Evolutionary conservation across 2,113 vertebrate genomes (phyloP), one percentile per base, ranked within the genome.

Genomic region (Acrocephalus arundinaceus): DNA sequence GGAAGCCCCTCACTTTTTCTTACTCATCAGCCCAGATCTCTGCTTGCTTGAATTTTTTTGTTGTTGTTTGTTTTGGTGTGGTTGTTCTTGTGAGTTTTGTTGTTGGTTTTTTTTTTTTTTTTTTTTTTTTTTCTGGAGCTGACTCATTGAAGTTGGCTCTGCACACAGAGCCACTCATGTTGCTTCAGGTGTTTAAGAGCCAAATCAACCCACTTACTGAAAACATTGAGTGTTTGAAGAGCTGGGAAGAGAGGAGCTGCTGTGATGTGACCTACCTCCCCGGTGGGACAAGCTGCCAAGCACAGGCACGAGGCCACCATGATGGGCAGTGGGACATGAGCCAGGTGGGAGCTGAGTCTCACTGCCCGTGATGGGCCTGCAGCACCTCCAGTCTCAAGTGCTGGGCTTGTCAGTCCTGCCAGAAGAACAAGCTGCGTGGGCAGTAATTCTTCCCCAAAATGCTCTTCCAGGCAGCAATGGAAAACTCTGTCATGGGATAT

Each of bases 331-430:
- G 48, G 71, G 48, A 13, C 0, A 0, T 10, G 74, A 46, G 43
- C 51, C 33, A 5, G 37, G 51, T 4, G 24, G 57, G n/a, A 80
- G 39, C 52, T 16, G 48, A 10, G 4, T 13, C 51, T 23, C 3
- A 0, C 30, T 48, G 65, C 43, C 61, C 2, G 0, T 45, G 52
- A 0, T 20, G 35, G 71, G 10, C 37, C 74, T 0, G 0, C 2
- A 2, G 73, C 83, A 49, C 16, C 78, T 31, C 65, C 4, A 7
- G 4, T 17, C 52, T 4, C 6, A 0, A 2, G 2, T 1, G 39
- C 48, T 5, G 10, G 48, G 19, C 67, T 55, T 10, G 33, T 30
- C 2, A 2, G 19, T n/a, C 46, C 63, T 87, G 54, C 58, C 6
- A 3, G 23, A 37, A 63, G 61, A 75, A 22, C 43, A 13, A 75